Percentiles rank a stretch among this genome's conserved stretches.
Evolutionary conservation across 2,888 invertebrate genomes (phyloP).

Genomic region (Cataglyphis rosenhaueri): DNA sequence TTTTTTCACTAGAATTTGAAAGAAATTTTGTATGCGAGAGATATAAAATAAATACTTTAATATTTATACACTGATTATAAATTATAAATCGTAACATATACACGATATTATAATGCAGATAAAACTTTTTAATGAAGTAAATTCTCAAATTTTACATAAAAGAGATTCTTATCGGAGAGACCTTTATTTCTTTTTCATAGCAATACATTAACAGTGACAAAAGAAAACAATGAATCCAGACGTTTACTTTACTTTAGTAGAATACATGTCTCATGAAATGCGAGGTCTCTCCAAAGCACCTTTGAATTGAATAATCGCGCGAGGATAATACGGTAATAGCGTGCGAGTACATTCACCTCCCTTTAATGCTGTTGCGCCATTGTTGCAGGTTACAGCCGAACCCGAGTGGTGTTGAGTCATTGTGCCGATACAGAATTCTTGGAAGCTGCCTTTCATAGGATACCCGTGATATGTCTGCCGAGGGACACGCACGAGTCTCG

Average conservation of each 20-base stretch:
- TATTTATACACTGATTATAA: background rate
- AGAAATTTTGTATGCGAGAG: background rate
- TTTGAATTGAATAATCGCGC: constrained; percentile 36
- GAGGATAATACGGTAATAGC: constrained; percentile 16
- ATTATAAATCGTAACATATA: background rate
- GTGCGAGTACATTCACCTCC: background rate
- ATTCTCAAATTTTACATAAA: background rate
- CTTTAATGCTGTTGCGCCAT: constrained; percentile 17
- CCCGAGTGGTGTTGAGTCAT: constrained; percentile 81
- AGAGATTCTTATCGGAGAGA: background rate
- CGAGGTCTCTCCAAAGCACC: constrained; percentile 8
- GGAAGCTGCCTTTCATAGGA: constrained; percentile 82
- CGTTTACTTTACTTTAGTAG: constrained; percentile 14
- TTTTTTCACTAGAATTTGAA: background rate
- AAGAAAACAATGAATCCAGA: constrained; percentile 9
- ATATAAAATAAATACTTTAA: background rate
- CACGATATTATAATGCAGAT: background rate
- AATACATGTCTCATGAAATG: constrained; percentile 31
- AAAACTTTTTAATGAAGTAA: background rate
- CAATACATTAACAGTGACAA: constrained; percentile 18
- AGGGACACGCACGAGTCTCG: constrained; percentile 76
- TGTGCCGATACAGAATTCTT: constrained; percentile 82
- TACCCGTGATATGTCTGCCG: constrained; percentile 83
- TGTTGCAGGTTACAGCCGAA: constrained; percentile 79
- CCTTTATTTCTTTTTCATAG: background rate